These are phyloP conservation scores for Cactoblastis cactorum DNA, from an alignment of 2,888 invertebrate genomes.

Conservation along the genomic window DNA sequence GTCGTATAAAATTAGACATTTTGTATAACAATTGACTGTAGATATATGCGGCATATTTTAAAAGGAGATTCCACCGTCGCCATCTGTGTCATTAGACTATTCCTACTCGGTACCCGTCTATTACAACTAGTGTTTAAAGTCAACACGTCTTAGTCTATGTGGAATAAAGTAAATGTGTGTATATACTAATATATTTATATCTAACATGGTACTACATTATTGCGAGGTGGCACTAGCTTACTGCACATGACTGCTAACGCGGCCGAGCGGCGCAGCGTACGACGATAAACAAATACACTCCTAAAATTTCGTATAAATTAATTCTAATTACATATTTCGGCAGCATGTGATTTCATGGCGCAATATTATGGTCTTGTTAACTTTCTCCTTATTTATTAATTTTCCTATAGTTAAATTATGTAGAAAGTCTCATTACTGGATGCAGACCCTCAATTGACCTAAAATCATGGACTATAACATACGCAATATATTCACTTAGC, in stretches of 20 bases:
- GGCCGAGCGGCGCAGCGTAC: neutral
- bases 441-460: neutral
- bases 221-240: constrained; percentile 70
- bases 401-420: neutral
- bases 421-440: neutral
- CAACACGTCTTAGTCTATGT: constrained; percentile 66
- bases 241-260: constrained; percentile 44
- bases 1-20: constrained; percentile 23
- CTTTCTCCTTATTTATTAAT: neutral
- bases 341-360: neutral
- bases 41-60: constrained; percentile 44
- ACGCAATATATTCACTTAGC: neutral
- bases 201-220: constrained; percentile 58
- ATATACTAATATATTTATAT: constrained; percentile 39
- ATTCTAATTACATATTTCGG: neutral
- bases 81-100: constrained; percentile 35
- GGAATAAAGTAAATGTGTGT: constrained; percentile 68
- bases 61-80: constrained; percentile 52
- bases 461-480: neutral
- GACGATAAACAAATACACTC: neutral
- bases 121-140: constrained; percentile 54
- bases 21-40: constrained; percentile 25
- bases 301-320: neutral
- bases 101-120: constrained; percentile 56
- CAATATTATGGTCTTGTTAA: neutral